Base-by-base conservation (phyloP, 2,113 vertebrate species). In the Hyperopisus bebe region DNA sequence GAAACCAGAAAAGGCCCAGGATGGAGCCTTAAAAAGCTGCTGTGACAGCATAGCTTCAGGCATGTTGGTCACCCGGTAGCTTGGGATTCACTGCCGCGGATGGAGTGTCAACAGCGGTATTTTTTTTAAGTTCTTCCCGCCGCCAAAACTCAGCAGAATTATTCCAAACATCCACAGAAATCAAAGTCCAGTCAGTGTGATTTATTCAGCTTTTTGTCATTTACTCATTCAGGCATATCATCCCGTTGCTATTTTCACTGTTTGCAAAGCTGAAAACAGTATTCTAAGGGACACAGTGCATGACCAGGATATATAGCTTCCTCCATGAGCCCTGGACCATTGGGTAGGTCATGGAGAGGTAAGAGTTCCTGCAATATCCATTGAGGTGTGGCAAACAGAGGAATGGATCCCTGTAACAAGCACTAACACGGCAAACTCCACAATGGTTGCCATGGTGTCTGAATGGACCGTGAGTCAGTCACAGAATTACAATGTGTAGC, bases 41-140 rank as follows among this genome's bases (percentile, higher is more conserved):
- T 24, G 35, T 84, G 88, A 47, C 58, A 70, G 89, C 83, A 66
- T 86, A 21, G 89, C 89, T 89, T 4, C 51, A 70, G 89, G 80
- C 80, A 35, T 27, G 19, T 42, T 89, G 89, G 89, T 84, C 80
- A 84, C 11, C 47, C 42, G 19, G 50, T 11, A 53, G 44, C 51
- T 89, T 53, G 27, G 17, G 89, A 84, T 46, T 84, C 39, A 39
- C 77, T 7, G 77, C 50, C 3, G 39, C n/a, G 77, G n/a, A 84
- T 82, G 13, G 88, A 5, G 21, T 77, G 88, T 88, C 88, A 77
- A 31, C 88, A 17, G 10, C 8, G n/a, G 58, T 15, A 19, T 39
- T 42, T 42, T 74, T 77, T 39, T 19, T 11, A 13, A 70, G 62
- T 70, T 31, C 62, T 80, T 39, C 74, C 74, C 5, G 2, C 74